phyloP scores from a whole-genome alignment of 2,888 invertebrate species.

The Palloptera scutellata region DNA sequence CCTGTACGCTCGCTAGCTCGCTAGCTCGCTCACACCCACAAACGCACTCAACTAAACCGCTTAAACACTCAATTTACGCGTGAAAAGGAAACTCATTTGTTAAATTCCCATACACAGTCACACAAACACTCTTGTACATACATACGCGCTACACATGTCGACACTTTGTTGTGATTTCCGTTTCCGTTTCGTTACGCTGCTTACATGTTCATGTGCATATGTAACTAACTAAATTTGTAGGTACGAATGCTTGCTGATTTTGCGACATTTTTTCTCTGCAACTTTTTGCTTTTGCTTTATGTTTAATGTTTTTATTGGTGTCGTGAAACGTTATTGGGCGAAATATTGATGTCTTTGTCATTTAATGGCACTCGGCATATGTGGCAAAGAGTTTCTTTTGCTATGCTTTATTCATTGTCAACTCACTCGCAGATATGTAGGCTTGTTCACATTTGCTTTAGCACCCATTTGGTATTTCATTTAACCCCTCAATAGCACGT shows the following conservation, averaged over 20 bases:
- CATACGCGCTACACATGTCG: constrained; percentile 51
- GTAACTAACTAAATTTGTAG: too few species aligned
- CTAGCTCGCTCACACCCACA: constrained; percentile 13
- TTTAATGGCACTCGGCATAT: constrained; percentile 52
- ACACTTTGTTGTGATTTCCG: constrained; percentile 61
- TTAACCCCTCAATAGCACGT: not conserved
- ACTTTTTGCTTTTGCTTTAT: not conserved
- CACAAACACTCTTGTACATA: constrained; percentile 39
- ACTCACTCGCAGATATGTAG: too few species aligned
- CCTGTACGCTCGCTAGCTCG: constrained; percentile 35
- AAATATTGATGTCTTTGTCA: constrained; percentile 45
- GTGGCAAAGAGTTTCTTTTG: constrained; percentile 29
- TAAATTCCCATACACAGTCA: constrained; percentile 31
- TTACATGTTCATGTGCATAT: constrained; percentile 7
- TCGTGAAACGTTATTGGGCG: not conserved
- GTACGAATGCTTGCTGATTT: too few species aligned
- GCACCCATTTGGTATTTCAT: not conserved
- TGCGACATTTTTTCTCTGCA: constrained; percentile 5
- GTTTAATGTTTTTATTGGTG: not conserved
- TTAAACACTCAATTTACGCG: constrained; percentile 57
- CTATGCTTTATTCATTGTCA: constrained; percentile 4
- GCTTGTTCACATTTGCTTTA: too few species aligned
- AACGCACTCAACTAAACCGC: constrained; percentile 45
- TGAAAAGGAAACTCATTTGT: constrained; percentile 51
- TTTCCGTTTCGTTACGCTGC: constrained; percentile 39